phyloP scores from a whole-genome alignment of 1,140 invertebrate genomes.

The Tetragonula clypearis region DNA sequence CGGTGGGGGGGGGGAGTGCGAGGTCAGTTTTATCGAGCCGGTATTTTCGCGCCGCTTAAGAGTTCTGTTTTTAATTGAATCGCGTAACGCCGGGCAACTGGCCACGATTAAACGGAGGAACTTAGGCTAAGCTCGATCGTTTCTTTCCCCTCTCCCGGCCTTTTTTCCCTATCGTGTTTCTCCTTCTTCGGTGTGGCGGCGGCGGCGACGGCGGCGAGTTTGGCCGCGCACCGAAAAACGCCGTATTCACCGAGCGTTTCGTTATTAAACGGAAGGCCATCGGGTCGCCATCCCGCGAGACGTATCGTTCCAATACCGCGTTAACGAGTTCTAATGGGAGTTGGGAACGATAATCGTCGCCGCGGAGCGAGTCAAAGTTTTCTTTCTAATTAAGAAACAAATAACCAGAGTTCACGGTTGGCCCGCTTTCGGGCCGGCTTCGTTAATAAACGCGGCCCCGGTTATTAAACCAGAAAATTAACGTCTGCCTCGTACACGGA shows the following conservation, averaged over 20 bases:
- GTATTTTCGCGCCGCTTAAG: conserved; percentile 6
- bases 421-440: conserved; percentile 75
- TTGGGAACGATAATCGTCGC: conserved; percentile 80
- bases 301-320: conserved; percentile 79
- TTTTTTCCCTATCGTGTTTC: neutral
- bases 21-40: conserved; percentile 12
- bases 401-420: conserved; percentile 76
- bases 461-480: conserved; percentile 77
- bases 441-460: conserved; percentile 75
- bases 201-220: too few relatives aligned
- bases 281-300: conserved; percentile 73
- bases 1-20: neutral
- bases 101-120: conserved; percentile 20
- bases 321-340: conserved; percentile 80
- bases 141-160: neutral
- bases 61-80: conserved; percentile 36
- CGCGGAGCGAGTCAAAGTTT: conserved; percentile 76
- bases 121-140: conserved; percentile 37
- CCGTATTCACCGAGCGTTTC: conserved; percentile 27
- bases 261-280: conserved; percentile 69
- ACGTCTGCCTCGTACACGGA: conserved; percentile 69
- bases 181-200: too few relatives aligned
- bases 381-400: conserved; percentile 81
- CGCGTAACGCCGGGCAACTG: neutral
- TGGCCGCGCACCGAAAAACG: neutral